A percentile compares a stretch with the other conserved stretches of the same genome.
Evolutionary conservation across 2,888 invertebrate species (phyloP).

Genomic region (Iphiclides podalirius): DNA sequence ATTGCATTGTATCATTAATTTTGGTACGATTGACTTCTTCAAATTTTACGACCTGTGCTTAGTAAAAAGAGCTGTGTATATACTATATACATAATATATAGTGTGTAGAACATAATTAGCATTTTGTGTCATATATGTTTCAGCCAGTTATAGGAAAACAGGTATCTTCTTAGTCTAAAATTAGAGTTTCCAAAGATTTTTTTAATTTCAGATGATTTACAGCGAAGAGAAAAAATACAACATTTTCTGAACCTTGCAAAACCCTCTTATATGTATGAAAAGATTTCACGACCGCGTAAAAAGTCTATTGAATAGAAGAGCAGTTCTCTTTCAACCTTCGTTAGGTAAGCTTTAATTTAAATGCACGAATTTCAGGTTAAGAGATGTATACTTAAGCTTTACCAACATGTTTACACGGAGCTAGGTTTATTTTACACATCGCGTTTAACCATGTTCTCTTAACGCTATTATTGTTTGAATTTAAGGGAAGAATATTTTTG

Average conservation of each 20-base stretch:
- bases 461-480: neutral
- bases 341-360: slow-evolving; percentile 24
- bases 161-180: too few species aligned
- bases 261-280: slow-evolving; percentile 18
- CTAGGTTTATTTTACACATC: neutral
- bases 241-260: slow-evolving; percentile 8
- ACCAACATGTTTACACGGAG: slow-evolving; percentile 5
- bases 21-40: too few species aligned
- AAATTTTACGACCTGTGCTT: too few species aligned
- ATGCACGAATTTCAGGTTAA: slow-evolving; percentile 24
- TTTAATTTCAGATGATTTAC: slow-evolving; percentile 6
- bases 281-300: slow-evolving; percentile 20
- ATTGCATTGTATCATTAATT: too few species aligned
- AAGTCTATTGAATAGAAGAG: slow-evolving; percentile 22
- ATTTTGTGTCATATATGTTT: too few species aligned
- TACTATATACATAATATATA: too few species aligned
- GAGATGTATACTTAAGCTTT: slow-evolving; percentile 17
- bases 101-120: too few species aligned
- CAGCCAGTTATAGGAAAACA: too few species aligned
- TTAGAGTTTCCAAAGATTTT: too few species aligned
- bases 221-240: slow-evolving; percentile 4
- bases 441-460: neutral
- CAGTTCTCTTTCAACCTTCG: slow-evolving; percentile 22
- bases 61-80: too few species aligned
- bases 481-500: too few species aligned